phyloP scores from a whole-genome alignment of 2,888 invertebrate genomes.

The Cantharis flavilabris region DNA sequence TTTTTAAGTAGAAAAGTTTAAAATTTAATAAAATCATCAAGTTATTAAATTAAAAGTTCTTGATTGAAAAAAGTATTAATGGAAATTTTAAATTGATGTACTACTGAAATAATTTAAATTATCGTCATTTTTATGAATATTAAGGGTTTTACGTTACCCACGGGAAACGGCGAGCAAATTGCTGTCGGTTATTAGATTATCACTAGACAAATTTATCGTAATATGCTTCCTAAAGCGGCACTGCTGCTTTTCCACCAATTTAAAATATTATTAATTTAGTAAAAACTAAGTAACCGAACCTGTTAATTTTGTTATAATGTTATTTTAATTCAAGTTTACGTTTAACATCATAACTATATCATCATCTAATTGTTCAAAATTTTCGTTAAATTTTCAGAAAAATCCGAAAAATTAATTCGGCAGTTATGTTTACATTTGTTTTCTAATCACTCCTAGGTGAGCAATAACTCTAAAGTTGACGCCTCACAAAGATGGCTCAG shows the following conservation, averaged over 20 bases:
- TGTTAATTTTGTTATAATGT: background rate
- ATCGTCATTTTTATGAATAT: background rate
- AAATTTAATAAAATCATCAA: background rate
- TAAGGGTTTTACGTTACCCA: constrained; percentile 2
- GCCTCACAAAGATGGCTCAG: too few species aligned
- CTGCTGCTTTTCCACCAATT: background rate
- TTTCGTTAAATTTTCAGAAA: background rate
- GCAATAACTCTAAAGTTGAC: too few species aligned
- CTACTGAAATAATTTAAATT: background rate
- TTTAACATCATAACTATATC: background rate
- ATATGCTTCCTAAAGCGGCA: background rate
- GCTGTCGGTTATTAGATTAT: constrained; percentile 5
- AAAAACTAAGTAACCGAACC: background rate
- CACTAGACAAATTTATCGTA: background rate
- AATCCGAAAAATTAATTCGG: too few species aligned
- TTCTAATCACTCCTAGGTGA: too few species aligned
- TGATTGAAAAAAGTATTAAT: background rate
- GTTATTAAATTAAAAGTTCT: background rate
- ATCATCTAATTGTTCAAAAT: background rate
- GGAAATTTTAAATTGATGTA: background rate
- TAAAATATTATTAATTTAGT: constrained; percentile 1
- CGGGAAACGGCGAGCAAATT: constrained; percentile 4
- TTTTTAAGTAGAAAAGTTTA: background rate
- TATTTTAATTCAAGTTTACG: background rate
- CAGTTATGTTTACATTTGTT: too few species aligned